Evolutionary conservation across 2,797 vertebrate species (phyloP).

Genomic region (Glossophaga mutica): DNA sequence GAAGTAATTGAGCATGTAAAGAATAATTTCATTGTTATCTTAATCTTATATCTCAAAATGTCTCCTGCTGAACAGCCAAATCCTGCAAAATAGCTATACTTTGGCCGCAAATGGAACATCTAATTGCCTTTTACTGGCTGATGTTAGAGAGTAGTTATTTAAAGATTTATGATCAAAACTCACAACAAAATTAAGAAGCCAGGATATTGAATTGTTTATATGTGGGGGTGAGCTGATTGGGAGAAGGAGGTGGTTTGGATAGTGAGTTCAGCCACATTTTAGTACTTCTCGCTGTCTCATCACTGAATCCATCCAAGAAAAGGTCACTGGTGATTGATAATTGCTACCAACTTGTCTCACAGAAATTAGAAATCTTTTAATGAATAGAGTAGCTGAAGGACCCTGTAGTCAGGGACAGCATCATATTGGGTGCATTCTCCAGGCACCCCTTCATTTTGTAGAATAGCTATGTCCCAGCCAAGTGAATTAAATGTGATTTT

Average conservation of each 20-base stretch:
- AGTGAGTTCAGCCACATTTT: background rate
- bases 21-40: slow-evolving; percentile 1
- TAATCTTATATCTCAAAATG: slow-evolving; percentile 31
- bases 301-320: background rate
- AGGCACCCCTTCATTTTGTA: background rate
- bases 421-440: background rate
- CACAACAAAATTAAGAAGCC: slow-evolving; percentile 9
- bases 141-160: background rate
- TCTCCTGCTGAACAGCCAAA: background rate
- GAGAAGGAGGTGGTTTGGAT: background rate
- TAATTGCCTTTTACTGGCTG: slow-evolving; percentile 28
- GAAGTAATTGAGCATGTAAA: background rate
- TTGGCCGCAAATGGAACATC: slow-evolving; percentile 9
- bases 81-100: background rate
- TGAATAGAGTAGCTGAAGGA: background rate
- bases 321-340: slow-evolving; percentile 48
- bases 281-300: background rate
- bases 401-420: background rate
- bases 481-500: background rate
- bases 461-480: background rate
- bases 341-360: background rate
- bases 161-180: slow-evolving; percentile 38
- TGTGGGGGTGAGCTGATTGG: fast-evolving
- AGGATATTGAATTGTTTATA: background rate
- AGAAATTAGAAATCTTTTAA: slow-evolving; percentile 44